Conservation (phyloP, 1,140 invertebrate genomes). For the Atta colombica region DNA sequence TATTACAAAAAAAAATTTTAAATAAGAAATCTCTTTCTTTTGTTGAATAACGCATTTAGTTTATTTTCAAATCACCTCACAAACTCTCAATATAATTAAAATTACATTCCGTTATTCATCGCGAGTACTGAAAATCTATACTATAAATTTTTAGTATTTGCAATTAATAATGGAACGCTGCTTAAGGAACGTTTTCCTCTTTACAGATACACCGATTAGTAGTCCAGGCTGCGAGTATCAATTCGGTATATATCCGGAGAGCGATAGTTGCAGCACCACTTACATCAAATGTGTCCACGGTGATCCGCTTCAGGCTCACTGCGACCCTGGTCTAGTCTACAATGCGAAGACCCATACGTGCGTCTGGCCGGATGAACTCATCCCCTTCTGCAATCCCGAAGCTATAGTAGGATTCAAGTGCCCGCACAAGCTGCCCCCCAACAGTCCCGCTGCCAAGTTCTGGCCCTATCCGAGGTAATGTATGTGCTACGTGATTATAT, state of each 20-base stretch:
- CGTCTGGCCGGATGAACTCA: conserved; percentile 96
- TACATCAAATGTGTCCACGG: conserved; percentile 96
- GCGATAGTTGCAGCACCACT: conserved; percentile 92
- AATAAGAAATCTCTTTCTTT: conserved; percentile 6
- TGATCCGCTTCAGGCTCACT: conserved; percentile 91
- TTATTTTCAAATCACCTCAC: neutral
- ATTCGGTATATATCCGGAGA: conserved; percentile 95
- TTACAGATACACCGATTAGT: conserved; percentile 92
- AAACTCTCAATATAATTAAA: neutral
- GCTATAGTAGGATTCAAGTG: conserved; percentile 94
- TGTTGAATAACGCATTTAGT: neutral
- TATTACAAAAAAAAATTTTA: neutral
- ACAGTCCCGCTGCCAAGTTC: conserved; percentile 93
- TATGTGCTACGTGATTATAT: neutral
- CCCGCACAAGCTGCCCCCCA: conserved; percentile 92
- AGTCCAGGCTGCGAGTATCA: conserved; percentile 94
- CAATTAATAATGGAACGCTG: neutral
- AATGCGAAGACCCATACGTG: conserved; percentile 95
- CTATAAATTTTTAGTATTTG: too few relatives aligned
- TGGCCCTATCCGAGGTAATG: conserved; percentile 93
- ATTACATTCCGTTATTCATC: too few relatives aligned
- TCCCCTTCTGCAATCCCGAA: conserved; percentile 95
- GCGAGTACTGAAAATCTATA: too few relatives aligned
- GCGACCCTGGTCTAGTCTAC: conserved; percentile 95
- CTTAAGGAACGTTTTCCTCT: neutral